These are phyloP conservation scores for Scomber japonicus DNA, from an alignment of 2,113 vertebrate species.

Conservation along the genomic window DNA sequence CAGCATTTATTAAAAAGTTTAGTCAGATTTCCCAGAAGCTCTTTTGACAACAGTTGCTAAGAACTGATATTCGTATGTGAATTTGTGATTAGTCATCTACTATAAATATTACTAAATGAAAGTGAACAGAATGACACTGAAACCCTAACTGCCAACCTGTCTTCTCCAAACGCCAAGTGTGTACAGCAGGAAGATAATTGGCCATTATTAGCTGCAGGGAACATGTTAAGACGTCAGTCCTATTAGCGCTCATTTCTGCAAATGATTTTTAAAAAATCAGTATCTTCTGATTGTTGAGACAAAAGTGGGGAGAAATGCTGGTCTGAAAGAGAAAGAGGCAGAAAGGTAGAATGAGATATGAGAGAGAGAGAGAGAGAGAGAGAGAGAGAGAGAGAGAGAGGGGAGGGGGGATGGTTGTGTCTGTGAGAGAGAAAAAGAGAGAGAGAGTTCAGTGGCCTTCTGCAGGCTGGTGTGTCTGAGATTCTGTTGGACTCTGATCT, in stretches of 20 bases:
- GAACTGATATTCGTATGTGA: conserved; percentile 56
- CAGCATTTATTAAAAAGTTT: conserved; percentile 37
- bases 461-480: conserved; percentile 72
- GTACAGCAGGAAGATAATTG: conserved; percentile 11
- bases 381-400: not conserved
- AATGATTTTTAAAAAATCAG: not conserved
- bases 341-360: conserved; percentile 27
- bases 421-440: conserved; percentile 22
- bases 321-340: conserved; percentile 39
- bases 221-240: conserved; percentile 8
- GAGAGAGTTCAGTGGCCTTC: conserved; percentile 70
- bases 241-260: conserved; percentile 14
- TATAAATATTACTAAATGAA: conserved; percentile 68
- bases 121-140: conserved; percentile 50
- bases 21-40: conserved; percentile 56
- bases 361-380: conserved; percentile 37
- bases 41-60: conserved; percentile 33
- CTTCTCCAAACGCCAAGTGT: conserved; percentile 8
- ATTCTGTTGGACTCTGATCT: conserved; percentile 80
- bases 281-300: not conserved
- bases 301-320: conserved; percentile 17
- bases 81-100: conserved; percentile 62
- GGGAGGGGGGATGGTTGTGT: conserved; percentile 11
- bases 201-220: conserved; percentile 5
- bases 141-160: conserved; percentile 51